A percentile compares a stretch with the other conserved stretches of the same genome.
These are phyloP conservation scores for Nomada goodeniana DNA, from an alignment of 2,888 invertebrate species.

Conservation along the genomic window DNA sequence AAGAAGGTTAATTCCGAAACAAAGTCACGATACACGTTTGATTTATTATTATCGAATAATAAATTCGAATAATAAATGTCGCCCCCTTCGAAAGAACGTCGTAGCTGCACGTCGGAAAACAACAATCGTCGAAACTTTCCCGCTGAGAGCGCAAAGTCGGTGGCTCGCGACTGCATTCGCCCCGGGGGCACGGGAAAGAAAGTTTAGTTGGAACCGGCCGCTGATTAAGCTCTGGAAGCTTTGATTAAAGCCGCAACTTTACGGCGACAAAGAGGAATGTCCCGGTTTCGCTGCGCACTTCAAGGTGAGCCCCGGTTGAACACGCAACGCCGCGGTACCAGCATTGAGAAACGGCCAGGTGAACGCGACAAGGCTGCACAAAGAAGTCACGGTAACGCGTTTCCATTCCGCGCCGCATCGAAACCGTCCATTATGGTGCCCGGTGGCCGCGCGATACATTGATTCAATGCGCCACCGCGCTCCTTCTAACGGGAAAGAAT, in stretches of 20 bases:
- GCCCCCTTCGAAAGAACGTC: not conserved
- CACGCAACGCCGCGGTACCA: conserved; percentile 58
- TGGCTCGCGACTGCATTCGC: no score
- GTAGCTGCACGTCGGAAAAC: not conserved
- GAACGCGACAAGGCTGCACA: conserved; percentile 42
- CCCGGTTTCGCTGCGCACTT: conserved; percentile 56
- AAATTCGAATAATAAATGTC: no score
- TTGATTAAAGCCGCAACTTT: conserved; percentile 47
- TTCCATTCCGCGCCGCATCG: conserved; percentile 4
- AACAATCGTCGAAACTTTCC: not conserved
- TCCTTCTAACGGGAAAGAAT: conserved; percentile 17
- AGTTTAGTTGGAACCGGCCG: not conserved
- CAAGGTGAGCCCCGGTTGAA: conserved; percentile 61
- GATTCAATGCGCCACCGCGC: not conserved
- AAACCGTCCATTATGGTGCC: conserved; percentile 7
- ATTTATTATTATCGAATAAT: no score
- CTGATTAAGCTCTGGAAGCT: conserved; percentile 53
- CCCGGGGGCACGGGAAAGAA: not conserved
- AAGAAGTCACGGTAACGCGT: conserved; percentile 36
- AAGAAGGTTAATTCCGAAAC: no score
- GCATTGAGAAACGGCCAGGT: conserved; percentile 46
- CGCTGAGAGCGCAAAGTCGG: not conserved
- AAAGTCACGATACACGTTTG: no score
- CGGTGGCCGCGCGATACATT: conserved; percentile 22
- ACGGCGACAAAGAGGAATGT: conserved; percentile 65